Percentiles rank a stretch among this genome's conserved stretches.
phyloP scores from a whole-genome alignment of 2,888 invertebrate genomes.

The Matsumyia berberina region DNA sequence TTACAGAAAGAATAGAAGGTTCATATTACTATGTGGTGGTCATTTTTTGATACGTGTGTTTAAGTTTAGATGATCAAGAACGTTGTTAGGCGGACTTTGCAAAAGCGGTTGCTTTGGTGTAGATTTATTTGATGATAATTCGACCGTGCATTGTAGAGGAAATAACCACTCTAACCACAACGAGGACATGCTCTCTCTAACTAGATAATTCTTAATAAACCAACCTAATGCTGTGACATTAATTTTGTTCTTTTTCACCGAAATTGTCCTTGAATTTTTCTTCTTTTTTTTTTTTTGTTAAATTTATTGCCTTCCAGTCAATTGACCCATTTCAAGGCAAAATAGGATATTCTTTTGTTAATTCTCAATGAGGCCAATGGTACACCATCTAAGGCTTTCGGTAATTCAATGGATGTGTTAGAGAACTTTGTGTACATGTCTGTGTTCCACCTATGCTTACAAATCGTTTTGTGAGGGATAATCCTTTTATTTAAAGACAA shows the following conservation, averaged over 20 bases:
- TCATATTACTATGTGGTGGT: not conserved
- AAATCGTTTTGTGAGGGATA: slow-evolving; percentile 25
- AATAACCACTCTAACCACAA: not conserved
- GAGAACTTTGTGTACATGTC: not conserved
- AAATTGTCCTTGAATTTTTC: slow-evolving; percentile 15
- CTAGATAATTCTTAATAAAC: not conserved
- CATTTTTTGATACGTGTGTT: not conserved
- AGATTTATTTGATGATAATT: not conserved
- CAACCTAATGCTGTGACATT: not conserved
- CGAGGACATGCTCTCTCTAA: not conserved
- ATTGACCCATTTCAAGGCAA: slow-evolving; percentile 19
- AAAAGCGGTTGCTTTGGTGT: not conserved
- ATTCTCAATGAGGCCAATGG: not conserved
- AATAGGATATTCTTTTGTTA: not conserved
- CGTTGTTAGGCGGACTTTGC: not conserved
- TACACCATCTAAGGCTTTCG: not conserved
- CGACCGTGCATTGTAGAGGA: not conserved
- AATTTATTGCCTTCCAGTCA: slow-evolving; percentile 10
- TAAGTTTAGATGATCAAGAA: not conserved
- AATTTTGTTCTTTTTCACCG: not conserved
- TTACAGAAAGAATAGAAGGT: not conserved
- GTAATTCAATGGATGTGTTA: slow-evolving; percentile 1
- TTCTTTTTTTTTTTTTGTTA: no score
- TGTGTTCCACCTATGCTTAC: slow-evolving; percentile 16
- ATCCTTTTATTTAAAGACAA: slow-evolving; percentile 24